These are phyloP conservation scores for Chelonia mydas DNA, from an alignment of 2,797 vertebrate genomes.

Conservation along the genomic window DNA sequence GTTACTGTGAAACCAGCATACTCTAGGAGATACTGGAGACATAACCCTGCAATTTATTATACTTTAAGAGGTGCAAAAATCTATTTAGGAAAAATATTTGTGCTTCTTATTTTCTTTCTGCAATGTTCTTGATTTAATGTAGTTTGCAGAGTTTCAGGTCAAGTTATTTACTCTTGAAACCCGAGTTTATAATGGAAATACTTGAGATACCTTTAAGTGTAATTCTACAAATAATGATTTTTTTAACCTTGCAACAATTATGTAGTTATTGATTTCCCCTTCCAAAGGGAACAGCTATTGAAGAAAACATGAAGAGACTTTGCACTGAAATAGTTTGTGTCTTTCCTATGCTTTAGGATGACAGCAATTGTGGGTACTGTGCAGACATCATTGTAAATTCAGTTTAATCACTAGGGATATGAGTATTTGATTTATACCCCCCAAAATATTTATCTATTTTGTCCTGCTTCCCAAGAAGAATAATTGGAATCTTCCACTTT, in stretches of 20 bases:
- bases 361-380: background rate
- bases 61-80: background rate
- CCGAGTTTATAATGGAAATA: background rate
- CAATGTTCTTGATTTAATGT: background rate
- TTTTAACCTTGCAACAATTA: background rate
- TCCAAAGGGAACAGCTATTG: background rate
- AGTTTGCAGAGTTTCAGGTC: background rate
- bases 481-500: background rate
- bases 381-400: background rate
- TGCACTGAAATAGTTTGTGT: background rate
- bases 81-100: background rate
- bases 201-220: background rate
- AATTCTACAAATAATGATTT: background rate
- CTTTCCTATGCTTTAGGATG: background rate
- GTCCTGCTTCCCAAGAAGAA: background rate
- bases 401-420: background rate
- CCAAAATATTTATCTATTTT: background rate
- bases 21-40: background rate
- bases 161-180: background rate
- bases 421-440: background rate
- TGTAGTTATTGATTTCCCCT: background rate
- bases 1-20: background rate
- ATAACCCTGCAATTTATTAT: background rate
- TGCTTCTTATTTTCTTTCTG: background rate
- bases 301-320: background rate